These are phyloP conservation scores for Cordilura impudica DNA, from an alignment of 2,888 invertebrate species.

Conservation along the genomic window DNA sequence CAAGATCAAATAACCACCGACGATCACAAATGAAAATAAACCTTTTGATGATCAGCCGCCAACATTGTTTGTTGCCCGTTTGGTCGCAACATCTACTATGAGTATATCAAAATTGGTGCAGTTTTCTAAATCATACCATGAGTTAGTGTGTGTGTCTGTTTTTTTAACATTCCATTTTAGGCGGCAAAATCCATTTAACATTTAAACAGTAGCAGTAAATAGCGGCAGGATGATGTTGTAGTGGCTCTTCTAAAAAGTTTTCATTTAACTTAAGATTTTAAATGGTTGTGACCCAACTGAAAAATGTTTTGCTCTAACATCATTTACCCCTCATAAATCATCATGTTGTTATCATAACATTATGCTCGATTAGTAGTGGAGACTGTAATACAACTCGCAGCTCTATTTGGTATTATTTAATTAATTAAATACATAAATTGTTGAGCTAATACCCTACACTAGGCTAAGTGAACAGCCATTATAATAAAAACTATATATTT, in stretches of 20 bases:
- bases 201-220: constrained; percentile 35
- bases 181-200: constrained; percentile 56
- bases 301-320: constrained; percentile 13
- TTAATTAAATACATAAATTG: constrained; percentile 54
- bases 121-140: constrained; percentile 48
- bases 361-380: constrained; percentile 58
- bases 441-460: not conserved
- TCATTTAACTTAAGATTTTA: not conserved
- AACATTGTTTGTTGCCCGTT: constrained; percentile 7
- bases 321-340: constrained; percentile 53
- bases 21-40: constrained; percentile 58
- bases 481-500: too few relatives aligned
- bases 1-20: constrained; percentile 54
- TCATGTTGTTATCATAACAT: constrained; percentile 57
- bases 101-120: constrained; percentile 50
- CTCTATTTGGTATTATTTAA: constrained; percentile 48
- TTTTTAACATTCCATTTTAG: constrained; percentile 48
- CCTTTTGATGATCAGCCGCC: constrained; percentile 54
- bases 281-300: not conserved
- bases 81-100: not conserved
- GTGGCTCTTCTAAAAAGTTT: constrained; percentile 24
- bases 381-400: constrained; percentile 16
- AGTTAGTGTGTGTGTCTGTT: not conserved
- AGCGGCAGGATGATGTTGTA: too few relatives aligned
- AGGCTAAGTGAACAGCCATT: too few relatives aligned